phyloP scores from a whole-genome alignment of 2,113 vertebrate species.

The Nanorana parkeri region DNA sequence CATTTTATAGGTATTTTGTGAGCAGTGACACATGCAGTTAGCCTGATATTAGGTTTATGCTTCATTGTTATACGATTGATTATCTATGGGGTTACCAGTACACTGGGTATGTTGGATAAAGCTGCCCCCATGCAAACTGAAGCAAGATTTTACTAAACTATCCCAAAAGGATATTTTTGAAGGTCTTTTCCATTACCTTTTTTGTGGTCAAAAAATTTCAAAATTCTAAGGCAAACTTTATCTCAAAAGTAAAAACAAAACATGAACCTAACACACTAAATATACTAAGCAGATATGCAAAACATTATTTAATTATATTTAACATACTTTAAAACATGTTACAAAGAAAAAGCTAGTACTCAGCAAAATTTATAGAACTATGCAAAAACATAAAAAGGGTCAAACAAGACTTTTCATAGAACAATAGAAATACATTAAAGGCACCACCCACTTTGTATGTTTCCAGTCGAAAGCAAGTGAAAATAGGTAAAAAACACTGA shows the following conservation, averaged over 20 bases:
- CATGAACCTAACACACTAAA: conserved; percentile 63
- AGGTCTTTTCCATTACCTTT: neutral
- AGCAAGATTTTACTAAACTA: conserved; percentile 31
- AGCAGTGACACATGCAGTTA: neutral
- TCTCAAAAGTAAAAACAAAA: conserved; percentile 10
- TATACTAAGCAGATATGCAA: conserved; percentile 59
- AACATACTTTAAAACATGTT: conserved; percentile 58
- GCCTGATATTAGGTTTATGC: conserved; percentile 15
- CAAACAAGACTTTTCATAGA: conserved; percentile 76
- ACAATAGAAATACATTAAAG: conserved; percentile 80
- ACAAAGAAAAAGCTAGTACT: conserved; percentile 64
- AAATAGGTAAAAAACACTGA: conserved; percentile 71
- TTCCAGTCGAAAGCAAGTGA: conserved; percentile 77
- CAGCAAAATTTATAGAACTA: conserved; percentile 68
- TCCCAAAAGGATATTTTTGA: conserved; percentile 15
- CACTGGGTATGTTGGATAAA: conserved; percentile 20
- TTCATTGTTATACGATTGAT: neutral
- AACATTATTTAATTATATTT: conserved; percentile 47
- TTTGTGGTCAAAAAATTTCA: neutral
- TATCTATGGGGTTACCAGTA: conserved; percentile 4
- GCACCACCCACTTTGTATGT: conserved; percentile 78
- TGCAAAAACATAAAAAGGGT: conserved; percentile 67
- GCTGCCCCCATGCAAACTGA: conserved; percentile 42
- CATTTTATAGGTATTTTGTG: neutral
- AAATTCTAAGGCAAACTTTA: conserved; percentile 30